Percentiles rank a stretch among this genome's conserved stretches.
Conservation (phyloP, 2,113 vertebrate genomes). For the Scomber colias region DNA sequence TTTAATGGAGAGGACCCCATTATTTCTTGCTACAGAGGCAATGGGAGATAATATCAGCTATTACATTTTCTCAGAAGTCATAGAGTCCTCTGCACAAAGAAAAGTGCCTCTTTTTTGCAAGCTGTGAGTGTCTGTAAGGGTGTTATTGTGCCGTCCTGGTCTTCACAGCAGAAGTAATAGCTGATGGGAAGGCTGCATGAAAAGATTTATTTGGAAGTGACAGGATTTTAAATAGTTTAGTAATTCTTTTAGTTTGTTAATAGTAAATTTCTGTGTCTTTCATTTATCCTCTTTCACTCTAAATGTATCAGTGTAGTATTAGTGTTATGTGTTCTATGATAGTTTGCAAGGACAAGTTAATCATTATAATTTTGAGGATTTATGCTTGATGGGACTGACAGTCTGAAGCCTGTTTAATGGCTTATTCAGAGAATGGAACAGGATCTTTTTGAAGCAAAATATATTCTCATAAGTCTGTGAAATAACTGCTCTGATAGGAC, state of each 20-base stretch:
- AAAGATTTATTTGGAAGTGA: conserved; percentile 41
- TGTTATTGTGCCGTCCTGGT: conserved; percentile 34
- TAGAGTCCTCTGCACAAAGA: conserved; percentile 61
- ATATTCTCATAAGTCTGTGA: conserved; percentile 58
- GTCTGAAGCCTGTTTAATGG: conserved; percentile 69
- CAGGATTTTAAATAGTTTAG: conserved; percentile 50
- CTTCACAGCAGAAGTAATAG: conserved; percentile 24
- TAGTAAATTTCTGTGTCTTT: conserved; percentile 43
- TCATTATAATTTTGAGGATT: conserved; percentile 73
- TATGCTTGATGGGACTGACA: conserved; percentile 72
- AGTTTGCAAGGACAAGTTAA: conserved; percentile 75
- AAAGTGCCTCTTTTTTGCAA: conserved; percentile 55
- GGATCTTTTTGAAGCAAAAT: conserved; percentile 66
- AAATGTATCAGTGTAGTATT: conserved; percentile 51
- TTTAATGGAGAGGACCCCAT: conserved; percentile 75
- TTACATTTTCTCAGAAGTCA: conserved; percentile 74
- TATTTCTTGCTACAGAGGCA: conserved; percentile 57
- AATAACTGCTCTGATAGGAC: conserved; percentile 69
- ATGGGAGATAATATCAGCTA: conserved; percentile 78
- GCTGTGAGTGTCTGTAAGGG: conserved; percentile 50
- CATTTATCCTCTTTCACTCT: conserved; percentile 53
- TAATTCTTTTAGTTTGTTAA: conserved; percentile 52
- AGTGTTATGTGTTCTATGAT: conserved; percentile 48
- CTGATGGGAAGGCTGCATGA: conserved; percentile 39
- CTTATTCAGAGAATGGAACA: conserved; percentile 67